Base-by-base conservation (phyloP, 2,888 invertebrate genomes). In the Caradrina kadenii region DNA sequence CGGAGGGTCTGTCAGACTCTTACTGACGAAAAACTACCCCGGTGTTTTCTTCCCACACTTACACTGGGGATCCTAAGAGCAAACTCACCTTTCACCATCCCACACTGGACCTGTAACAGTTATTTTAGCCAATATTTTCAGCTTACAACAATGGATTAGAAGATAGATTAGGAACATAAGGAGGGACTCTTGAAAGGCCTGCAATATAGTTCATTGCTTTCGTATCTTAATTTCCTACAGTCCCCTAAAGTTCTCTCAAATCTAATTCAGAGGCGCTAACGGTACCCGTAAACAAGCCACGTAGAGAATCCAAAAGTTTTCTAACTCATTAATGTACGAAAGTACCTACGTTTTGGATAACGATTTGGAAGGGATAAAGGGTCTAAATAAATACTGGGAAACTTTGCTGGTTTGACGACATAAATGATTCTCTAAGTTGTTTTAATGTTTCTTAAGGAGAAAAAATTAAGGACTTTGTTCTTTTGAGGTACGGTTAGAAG, bases 241-340 rank as follows among this genome's bases (percentile, higher is more conserved):
- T 63, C 63, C 56, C 49, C 53, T n/a, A 73, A 83, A 84, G 69
- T 55, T 53, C 60, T 64, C 68, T 58, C 69, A 71, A 76, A 80
- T 80, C 68, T 80, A 73, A 80, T 80, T n/a, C 78, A 74, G 68
- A 64, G 66, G 64, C 79, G 69, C 52, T 80, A 80, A 82, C 69
- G 74, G 70, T 66, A 65, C 64, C 49, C 42, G 70, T 82, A 82
- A 80, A 80, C 83, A 82, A 69, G 61, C 74, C 84, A 82, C 80
- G 84, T 80, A 84, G 62, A 58, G 52, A 59, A 19, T 48, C 10
- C 49, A 48, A 76, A 77, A 76, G 52, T 76, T 82, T 80, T 58
- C 53, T 62, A 74, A 77, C 78, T 83, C 80, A 76, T 84, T 83
- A 82, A 66, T 76, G 69, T 82, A 73, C 55, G 72, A 81, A 73